Conservation (phyloP, 2,888 invertebrate species). For the Drosophila cognata region DNA sequence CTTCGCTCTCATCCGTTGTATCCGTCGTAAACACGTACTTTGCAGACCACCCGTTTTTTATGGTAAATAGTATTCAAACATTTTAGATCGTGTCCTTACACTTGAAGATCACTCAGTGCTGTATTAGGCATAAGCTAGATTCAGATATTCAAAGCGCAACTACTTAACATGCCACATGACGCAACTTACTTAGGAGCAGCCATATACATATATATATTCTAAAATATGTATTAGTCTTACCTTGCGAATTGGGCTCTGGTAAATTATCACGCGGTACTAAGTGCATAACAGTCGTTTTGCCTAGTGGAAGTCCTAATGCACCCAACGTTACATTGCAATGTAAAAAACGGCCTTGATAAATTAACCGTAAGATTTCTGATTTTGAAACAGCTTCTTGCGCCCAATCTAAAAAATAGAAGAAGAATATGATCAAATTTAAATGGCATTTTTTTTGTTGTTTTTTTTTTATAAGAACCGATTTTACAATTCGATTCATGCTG, state of each 20-base stretch:
- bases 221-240: constrained; percentile 85
- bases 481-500: background rate
- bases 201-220: background rate
- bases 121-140: background rate
- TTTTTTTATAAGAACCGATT: background rate
- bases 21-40: too few relatives aligned
- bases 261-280: constrained; percentile 99
- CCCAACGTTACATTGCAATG: constrained; percentile 99
- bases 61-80: too few relatives aligned
- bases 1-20: background rate
- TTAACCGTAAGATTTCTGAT: constrained; percentile 98
- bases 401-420: constrained; percentile 91
- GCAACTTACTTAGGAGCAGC: background rate
- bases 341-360: constrained; percentile 99
- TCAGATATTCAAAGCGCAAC: background rate
- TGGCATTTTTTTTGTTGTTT: background rate
- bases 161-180: background rate
- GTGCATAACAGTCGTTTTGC: constrained; percentile 99
- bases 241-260: constrained; percentile 99
- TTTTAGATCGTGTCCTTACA: too few relatives aligned
- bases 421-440: background rate
- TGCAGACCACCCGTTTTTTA: too few relatives aligned
- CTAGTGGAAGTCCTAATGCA: constrained; percentile 97
- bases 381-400: constrained; percentile 97
- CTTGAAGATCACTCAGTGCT: background rate